phyloP scores from a whole-genome alignment of 2,888 invertebrate genomes.

The Coenonympha arcania region DNA sequence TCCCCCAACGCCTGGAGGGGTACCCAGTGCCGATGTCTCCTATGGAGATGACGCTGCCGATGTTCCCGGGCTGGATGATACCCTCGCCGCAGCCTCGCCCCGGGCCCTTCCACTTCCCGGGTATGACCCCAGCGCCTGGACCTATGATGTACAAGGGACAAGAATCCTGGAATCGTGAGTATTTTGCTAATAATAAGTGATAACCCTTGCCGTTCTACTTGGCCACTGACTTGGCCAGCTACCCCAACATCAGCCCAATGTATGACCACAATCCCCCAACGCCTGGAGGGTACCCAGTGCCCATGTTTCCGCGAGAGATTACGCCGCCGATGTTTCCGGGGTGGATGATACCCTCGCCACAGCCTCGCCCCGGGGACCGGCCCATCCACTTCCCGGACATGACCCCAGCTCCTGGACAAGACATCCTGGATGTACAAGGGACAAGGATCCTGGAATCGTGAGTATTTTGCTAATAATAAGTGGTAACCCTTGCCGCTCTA shows the following conservation, averaged over 20 bases:
- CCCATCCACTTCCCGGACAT: constrained; percentile 53
- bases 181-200: no score
- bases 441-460: constrained; percentile 56
- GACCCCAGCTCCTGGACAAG: constrained; percentile 37
- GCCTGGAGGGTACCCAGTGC: constrained; percentile 47
- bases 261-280: constrained; percentile 49
- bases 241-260: constrained; percentile 44
- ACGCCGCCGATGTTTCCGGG: constrained; percentile 49
- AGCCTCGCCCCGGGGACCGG: constrained; percentile 42
- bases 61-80: constrained; percentile 52
- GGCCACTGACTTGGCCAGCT: constrained; percentile 16
- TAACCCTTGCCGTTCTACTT: no score
- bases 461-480: constrained; percentile 36
- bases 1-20: constrained; percentile 49
- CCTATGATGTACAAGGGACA: constrained; percentile 48
- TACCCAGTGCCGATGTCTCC: constrained; percentile 56
- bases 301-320: constrained; percentile 51
- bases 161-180: constrained; percentile 60
- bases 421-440: constrained; percentile 48
- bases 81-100: constrained; percentile 58
- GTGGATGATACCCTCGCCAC: constrained; percentile 64
- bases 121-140: constrained; percentile 34
- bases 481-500: no score
- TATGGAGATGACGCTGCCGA: constrained; percentile 46
- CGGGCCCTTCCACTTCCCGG: constrained; percentile 54